Evolutionary conservation across 2,888 invertebrate species (phyloP).

Genomic region (Caenorhabditis uteleia): DNA sequence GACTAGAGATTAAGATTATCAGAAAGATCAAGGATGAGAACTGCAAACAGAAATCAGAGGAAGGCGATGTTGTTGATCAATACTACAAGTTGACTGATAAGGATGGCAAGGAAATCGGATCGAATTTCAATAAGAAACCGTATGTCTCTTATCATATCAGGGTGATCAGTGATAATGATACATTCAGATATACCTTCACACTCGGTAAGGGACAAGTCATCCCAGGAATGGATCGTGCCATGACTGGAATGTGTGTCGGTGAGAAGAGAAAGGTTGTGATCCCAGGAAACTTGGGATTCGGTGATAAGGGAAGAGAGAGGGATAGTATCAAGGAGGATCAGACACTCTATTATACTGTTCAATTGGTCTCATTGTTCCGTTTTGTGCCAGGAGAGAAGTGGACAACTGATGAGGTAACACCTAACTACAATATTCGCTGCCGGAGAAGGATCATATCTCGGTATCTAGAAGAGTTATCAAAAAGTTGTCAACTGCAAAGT

Average conservation of each 20-base stretch:
- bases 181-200: constrained; percentile 62
- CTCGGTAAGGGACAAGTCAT: constrained; percentile 67
- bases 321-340: constrained; percentile 64
- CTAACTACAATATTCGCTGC: too few species aligned
- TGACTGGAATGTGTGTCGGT: constrained; percentile 68
- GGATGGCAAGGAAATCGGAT: constrained; percentile 68
- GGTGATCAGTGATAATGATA: not conserved
- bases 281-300: constrained; percentile 66
- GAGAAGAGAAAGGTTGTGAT: constrained; percentile 69
- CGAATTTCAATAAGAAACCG: constrained; percentile 69
- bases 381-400: constrained; percentile 66
- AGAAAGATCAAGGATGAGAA: constrained; percentile 66
- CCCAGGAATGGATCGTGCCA: constrained; percentile 67
- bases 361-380: constrained; percentile 67
- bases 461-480: too few species aligned
- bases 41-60: constrained; percentile 64
- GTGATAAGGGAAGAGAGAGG: constrained; percentile 51
- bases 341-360: constrained; percentile 67
- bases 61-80: constrained; percentile 61
- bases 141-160: constrained; percentile 32
- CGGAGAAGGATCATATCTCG: too few species aligned
- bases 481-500: constrained; percentile 24
- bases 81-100: constrained; percentile 66
- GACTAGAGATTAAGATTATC: constrained; percentile 66
- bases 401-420: constrained; percentile 64